Percentiles rank a stretch among this genome's conserved stretches.
These are phyloP conservation scores for Eupithecia inturbata DNA, from an alignment of 2,888 invertebrate species.

Conservation along the genomic window DNA sequence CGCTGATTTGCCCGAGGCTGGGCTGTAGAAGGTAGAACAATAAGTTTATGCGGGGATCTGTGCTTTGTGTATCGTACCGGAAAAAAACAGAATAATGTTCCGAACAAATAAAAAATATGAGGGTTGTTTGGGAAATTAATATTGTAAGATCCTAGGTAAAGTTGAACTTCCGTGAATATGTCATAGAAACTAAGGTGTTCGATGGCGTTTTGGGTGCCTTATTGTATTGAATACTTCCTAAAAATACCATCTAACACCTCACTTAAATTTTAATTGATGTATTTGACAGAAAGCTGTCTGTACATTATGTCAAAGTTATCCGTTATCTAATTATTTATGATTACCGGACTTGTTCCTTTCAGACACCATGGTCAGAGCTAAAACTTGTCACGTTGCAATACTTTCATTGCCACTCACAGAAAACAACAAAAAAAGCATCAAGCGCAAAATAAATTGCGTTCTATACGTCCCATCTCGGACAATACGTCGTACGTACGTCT, in stretches of 20 bases:
- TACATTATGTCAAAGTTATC: neutral
- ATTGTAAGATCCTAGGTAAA: neutral
- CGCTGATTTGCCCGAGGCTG: constrained; percentile 9
- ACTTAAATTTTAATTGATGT: neutral
- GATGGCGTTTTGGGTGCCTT: neutral
- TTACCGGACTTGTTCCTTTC: neutral
- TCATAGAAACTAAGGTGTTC: neutral
- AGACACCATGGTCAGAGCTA: too few species aligned
- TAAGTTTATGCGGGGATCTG: constrained; percentile 2
- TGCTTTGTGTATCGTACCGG: constrained; percentile 3
- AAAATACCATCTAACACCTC: neutral
- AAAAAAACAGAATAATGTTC: neutral
- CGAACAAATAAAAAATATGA: neutral
- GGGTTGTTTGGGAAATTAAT: neutral
- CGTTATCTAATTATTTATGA: neutral
- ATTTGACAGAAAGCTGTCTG: neutral
- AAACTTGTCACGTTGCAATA: neutral
- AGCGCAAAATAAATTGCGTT: neutral
- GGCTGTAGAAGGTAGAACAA: neutral
- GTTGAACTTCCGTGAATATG: neutral
- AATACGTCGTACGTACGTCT: neutral
- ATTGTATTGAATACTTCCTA: too few species aligned
- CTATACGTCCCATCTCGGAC: neutral
- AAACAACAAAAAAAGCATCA: neutral
- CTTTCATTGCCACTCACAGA: neutral